Evolutionary conservation across 2,888 invertebrate genomes (phyloP), one percentile per base, ranked within the genome.

Genomic region (Coelopa pilipes): DNA sequence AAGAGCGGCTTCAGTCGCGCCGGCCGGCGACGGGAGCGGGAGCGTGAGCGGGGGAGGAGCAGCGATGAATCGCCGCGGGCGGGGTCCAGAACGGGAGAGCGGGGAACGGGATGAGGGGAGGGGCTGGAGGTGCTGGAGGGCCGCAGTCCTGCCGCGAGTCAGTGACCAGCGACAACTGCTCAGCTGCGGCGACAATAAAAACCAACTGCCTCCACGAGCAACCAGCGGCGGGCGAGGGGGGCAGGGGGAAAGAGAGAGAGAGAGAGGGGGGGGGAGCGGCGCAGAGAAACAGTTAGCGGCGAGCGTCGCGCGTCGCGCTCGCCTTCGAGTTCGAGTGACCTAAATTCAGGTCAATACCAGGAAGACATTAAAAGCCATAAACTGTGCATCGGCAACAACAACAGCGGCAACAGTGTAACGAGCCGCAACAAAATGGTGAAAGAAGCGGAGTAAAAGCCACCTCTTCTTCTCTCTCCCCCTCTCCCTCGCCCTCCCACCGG

Each of bases 271-370:
- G 34, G 34, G 34, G 34, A 34, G 34, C 2, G 34, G 7, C 34
- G 34, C n/a, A 49, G 11, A 55, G 57, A 50, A 75, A 75, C 76
- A 65, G 76, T 75, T 75, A 76, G 66, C 74, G 53, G 70, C 70
- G 74, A 78, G 72, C 78, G 82, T n/a, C n/a, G n/a, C n/a, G n/a
- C n/a, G n/a, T n/a, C n/a, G n/a, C n/a, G n/a, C n/a, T n/a, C n/a
- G n/a, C n/a, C n/a, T n/a, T n/a, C n/a, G n/a, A n/a, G n/a, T 82
- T 79, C 80, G 80, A 80, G 80, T 84, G 84, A 84, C 84, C 84
- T 79, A 82, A 84, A 82, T 84, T 81, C 81, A 82, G 84, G 84
- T 84, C 84, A 84, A 82, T 82, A 82, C 79, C 82, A 82, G 82
- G 81, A 81, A 81, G 80, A 79, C 77, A 76, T 75, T 76, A 76